These are phyloP conservation scores for Microcebus tavaratra DNA, from an alignment of 2,113 vertebrate genomes.

Conservation along the genomic window DNA sequence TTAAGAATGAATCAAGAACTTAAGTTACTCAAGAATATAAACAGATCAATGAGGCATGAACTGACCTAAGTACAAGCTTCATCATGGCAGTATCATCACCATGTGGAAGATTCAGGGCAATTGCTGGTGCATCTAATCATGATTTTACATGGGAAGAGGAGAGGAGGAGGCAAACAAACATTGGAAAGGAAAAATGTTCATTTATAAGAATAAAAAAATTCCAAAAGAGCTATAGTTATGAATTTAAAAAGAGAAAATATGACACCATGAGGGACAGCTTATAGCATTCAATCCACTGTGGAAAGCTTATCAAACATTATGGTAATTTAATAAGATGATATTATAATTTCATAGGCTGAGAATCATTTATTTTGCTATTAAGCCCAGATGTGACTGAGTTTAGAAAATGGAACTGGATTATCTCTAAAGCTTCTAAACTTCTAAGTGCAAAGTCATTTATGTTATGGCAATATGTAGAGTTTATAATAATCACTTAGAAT, in stretches of 20 bases:
- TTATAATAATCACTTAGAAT: background rate
- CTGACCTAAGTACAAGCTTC: background rate
- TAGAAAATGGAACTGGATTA: background rate
- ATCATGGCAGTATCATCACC: background rate
- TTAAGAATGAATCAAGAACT: background rate
- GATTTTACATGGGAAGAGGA: no score
- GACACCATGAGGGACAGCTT: background rate
- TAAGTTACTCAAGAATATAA: background rate
- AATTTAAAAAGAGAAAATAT: background rate
- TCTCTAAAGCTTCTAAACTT: background rate
- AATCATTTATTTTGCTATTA: background rate
- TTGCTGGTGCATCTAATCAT: background rate
- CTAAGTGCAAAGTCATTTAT: background rate
- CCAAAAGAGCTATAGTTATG: background rate
- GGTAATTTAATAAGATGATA: background rate
- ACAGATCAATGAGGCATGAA: background rate
- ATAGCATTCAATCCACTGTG: background rate
- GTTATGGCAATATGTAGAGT: background rate
- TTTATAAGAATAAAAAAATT: background rate
- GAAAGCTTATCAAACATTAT: background rate
- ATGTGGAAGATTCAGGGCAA: background rate
- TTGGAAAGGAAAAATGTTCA: background rate
- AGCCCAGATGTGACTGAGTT: background rate
- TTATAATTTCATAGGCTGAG: background rate
- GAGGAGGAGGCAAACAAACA: background rate